A percentile compares a stretch with the other conserved stretches of the same genome.
Evolutionary conservation across 2,797 vertebrate species (phyloP).

Genomic region (Morelia viridis): DNA sequence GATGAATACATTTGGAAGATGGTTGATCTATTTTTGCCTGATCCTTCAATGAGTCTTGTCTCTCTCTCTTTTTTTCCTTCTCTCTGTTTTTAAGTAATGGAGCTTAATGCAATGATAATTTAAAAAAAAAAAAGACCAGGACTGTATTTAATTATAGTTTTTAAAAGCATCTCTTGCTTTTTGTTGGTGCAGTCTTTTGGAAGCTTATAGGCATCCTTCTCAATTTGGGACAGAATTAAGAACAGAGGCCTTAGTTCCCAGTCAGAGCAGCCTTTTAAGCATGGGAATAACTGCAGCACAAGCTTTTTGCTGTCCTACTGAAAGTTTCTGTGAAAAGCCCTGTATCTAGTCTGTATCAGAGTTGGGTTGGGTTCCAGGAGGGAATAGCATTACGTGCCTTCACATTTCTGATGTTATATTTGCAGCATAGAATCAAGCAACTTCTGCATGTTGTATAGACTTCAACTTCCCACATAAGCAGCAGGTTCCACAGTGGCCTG

Average conservation of each 20-base stretch:
- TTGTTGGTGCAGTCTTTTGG: constrained; percentile 63
- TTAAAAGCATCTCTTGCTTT: constrained; percentile 52
- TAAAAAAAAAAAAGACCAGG: constrained; percentile 21
- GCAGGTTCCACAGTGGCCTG: background rate
- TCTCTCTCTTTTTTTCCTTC: constrained; percentile 41
- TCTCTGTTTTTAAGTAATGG: constrained; percentile 1
- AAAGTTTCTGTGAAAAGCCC: background rate
- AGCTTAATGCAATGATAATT: constrained; percentile 14
- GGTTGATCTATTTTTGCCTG: constrained; percentile 71
- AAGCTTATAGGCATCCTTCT: constrained; percentile 42
- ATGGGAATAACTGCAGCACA: constrained; percentile 38
- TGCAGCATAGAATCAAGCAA: background rate
- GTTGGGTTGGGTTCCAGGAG: background rate
- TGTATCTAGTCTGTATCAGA: constrained; percentile 25
- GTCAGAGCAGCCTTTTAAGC: constrained; percentile 30
- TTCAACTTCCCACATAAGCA: background rate
- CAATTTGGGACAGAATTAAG: background rate
- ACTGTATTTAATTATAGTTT: constrained; percentile 48
- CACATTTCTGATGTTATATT: background rate
- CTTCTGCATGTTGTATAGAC: background rate
- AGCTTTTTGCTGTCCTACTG: background rate
- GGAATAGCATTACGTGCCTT: background rate
- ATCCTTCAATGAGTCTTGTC: constrained; percentile 62
- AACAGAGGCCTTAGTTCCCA: background rate
- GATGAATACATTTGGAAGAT: constrained; percentile 76